These are phyloP conservation scores for Rhinolophus sinicus DNA, from an alignment of 2,113 vertebrate species.

Conservation along the genomic window DNA sequence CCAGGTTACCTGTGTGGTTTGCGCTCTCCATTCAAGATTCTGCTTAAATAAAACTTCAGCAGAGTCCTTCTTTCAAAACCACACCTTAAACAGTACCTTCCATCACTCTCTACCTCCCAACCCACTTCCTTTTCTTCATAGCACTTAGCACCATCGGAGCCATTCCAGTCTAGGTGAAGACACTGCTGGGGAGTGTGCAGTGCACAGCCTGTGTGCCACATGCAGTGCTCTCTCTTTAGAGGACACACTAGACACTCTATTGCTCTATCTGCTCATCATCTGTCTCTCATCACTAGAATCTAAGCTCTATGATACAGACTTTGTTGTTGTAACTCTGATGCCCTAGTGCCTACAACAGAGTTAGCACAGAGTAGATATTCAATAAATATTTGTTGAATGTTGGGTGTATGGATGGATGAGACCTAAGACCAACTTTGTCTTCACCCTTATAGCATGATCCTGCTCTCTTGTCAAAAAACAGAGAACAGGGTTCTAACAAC, in stretches of 20 bases:
- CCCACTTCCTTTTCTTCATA: neutral
- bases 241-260: neutral
- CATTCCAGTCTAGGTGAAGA: neutral
- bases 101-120: neutral
- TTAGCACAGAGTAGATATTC: neutral
- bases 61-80: neutral
- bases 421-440: neutral
- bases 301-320: neutral
- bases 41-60: neutral
- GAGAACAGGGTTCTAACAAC: neutral
- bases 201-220: neutral
- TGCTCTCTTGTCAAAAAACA: neutral
- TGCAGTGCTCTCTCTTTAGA: neutral
- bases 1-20: neutral
- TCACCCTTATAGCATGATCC: neutral
- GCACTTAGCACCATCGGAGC: neutral
- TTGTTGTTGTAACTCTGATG: neutral
- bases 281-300: neutral
- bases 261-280: neutral
- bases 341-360: neutral
- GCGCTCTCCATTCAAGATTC: neutral
- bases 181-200: neutral
- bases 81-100: neutral
- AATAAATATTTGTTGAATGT: neutral
- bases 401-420: neutral